Evolutionary conservation across 2,888 invertebrate genomes (phyloP).

Genomic region (Petrolisthes manimaculis): DNA sequence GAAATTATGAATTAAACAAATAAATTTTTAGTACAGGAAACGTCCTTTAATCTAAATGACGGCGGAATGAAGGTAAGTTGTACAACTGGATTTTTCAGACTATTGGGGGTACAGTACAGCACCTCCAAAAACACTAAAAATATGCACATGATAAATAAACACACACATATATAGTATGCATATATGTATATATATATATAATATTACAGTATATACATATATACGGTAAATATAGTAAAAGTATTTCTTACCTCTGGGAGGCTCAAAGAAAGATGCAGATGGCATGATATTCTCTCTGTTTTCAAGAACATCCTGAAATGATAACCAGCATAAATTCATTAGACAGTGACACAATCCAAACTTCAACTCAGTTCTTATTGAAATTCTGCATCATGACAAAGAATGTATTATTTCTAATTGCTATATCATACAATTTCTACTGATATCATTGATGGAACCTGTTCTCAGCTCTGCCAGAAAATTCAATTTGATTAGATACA

Average conservation of each 20-base stretch:
- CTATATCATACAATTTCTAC: no score
- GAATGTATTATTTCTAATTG: no score
- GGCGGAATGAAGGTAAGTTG: no score
- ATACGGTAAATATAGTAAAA: not conserved
- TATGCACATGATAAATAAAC: not conserved
- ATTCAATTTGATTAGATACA: no score
- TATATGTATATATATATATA: slow-evolving; percentile 24
- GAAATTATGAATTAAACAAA: slow-evolving; percentile 11
- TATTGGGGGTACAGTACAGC: no score
- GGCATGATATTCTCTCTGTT: slow-evolving; percentile 88
- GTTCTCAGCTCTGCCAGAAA: no score
- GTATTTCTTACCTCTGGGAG: slow-evolving; percentile 79
- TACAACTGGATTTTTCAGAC: no score
- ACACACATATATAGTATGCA: not conserved
- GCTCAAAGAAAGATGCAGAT: slow-evolving; percentile 88
- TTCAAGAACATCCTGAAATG: slow-evolving; percentile 70
- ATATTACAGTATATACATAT: slow-evolving; percentile 12
- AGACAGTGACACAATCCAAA: no score
- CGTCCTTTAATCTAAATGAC: not conserved
- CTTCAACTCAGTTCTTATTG: no score
- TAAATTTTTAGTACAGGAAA: not conserved
- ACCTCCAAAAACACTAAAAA: no score
- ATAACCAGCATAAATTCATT: not conserved
- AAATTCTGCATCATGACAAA: no score
- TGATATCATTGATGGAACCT: no score